Evolutionary conservation across 2,888 invertebrate species (phyloP).

Genomic region (Lottia scabra): DNA sequence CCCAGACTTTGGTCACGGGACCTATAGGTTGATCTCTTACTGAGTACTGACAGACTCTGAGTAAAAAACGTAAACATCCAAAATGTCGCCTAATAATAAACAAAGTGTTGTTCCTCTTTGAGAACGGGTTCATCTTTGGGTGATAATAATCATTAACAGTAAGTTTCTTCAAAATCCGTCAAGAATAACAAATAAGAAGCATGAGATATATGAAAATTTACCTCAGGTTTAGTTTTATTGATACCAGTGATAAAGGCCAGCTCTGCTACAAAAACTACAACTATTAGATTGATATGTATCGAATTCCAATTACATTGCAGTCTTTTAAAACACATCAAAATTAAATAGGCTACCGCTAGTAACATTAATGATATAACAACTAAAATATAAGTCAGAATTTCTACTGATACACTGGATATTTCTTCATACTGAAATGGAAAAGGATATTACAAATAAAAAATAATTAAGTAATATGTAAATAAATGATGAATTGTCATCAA

Average conservation of each 20-base stretch:
- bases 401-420: conserved; percentile 40
- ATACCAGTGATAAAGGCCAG: conserved; percentile 87
- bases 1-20: too few relatives aligned
- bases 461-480: neutral
- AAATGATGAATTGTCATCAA: too few relatives aligned
- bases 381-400: conserved; percentile 83
- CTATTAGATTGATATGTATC: conserved; percentile 92
- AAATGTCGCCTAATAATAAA: too few relatives aligned
- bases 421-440: conserved; percentile 57
- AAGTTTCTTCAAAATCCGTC: too few relatives aligned
- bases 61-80: too few relatives aligned
- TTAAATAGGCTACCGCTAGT: conserved; percentile 82
- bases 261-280: conserved; percentile 89
- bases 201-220: conserved; percentile 62
- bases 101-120: too few relatives aligned
- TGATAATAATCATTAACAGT: too few relatives aligned
- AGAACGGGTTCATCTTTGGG: too few relatives aligned
- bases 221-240: conserved; percentile 86
- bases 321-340: conserved; percentile 79
- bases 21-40: too few relatives aligned
- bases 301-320: conserved; percentile 83
- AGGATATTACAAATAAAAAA: conserved; percentile 15
- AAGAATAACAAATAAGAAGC: too few relatives aligned
- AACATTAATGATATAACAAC: conserved; percentile 87
- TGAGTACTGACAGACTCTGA: too few relatives aligned